phyloP scores from a whole-genome alignment of 2,797 vertebrate genomes.

The Mormyrops attenuatus region DNA sequence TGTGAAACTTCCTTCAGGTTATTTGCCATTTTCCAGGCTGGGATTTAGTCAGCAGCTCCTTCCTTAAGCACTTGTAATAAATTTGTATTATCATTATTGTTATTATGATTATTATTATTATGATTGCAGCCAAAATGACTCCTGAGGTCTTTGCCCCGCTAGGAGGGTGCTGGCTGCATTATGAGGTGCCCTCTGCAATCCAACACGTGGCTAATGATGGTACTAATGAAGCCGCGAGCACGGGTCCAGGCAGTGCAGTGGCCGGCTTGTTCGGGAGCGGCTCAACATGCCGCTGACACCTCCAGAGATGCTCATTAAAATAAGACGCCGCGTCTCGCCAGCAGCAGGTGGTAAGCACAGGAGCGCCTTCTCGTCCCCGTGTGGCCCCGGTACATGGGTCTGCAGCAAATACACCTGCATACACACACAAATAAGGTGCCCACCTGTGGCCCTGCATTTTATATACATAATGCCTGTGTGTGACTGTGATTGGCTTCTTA shows the following conservation, averaged over 20 bases:
- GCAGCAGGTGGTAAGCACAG: slow-evolving; percentile 28
- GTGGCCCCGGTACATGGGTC: background rate
- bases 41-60: background rate
- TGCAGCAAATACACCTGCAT: background rate
- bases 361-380: background rate
- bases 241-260: slow-evolving; percentile 48
- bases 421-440: slow-evolving; percentile 25
- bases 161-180: background rate
- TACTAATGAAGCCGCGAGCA: slow-evolving; percentile 38
- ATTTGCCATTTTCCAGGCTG: slow-evolving; percentile 6
- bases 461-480: background rate
- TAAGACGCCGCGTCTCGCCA: slow-evolving; percentile 39
- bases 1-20: slow-evolving; percentile 13
- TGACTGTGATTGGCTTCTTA: background rate
- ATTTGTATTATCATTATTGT: slow-evolving; percentile 16
- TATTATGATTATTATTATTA: slow-evolving; percentile 17
- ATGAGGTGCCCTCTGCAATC: background rate
- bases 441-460: background rate
- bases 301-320: slow-evolving; percentile 68
- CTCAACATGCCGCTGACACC: slow-evolving; percentile 69
- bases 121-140: background rate
- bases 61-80: background rate
- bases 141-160: background rate
- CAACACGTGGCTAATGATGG: slow-evolving; percentile 29
- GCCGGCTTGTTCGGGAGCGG: slow-evolving; percentile 62